Conservation (phyloP, 1,140 invertebrate species). For the Drosophila hydei region DNA sequence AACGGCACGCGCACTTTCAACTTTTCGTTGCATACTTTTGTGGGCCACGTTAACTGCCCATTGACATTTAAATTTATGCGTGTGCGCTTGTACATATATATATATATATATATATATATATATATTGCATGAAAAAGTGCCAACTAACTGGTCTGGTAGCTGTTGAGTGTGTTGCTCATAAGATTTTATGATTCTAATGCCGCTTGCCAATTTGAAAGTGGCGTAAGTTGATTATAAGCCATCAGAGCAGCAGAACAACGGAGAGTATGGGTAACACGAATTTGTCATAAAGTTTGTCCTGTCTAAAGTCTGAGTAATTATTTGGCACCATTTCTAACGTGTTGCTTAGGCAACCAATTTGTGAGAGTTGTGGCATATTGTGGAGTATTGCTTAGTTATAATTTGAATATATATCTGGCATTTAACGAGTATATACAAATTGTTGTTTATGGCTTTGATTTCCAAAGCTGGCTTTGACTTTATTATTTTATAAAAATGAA, state of each 20-base stretch:
- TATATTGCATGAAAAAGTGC: constrained; percentile 18
- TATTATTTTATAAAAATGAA: too few species aligned
- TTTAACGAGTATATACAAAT: too few species aligned
- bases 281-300: constrained; percentile 7
- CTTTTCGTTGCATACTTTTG: constrained; percentile 74
- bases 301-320: neutral
- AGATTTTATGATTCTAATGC: constrained; percentile 50
- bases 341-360: neutral
- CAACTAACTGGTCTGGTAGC: constrained; percentile 23
- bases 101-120: constrained; percentile 52
- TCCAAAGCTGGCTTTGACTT: too few species aligned
- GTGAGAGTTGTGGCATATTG: neutral
- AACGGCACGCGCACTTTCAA: constrained; percentile 39
- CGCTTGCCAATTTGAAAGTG: constrained; percentile 42
- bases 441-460: too few species aligned
- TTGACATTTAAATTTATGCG: constrained; percentile 74
- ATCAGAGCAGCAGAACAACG: neutral
- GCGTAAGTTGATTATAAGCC: constrained; percentile 27
- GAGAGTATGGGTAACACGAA: neutral
- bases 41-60: constrained; percentile 72
- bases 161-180: constrained; percentile 7
- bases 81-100: constrained; percentile 5
- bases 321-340: neutral
- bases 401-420: too few species aligned
- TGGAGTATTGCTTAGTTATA: too few species aligned